Evolutionary conservation across 2,113 vertebrate genomes (phyloP).

Genomic region (Macrotus californicus): DNA sequence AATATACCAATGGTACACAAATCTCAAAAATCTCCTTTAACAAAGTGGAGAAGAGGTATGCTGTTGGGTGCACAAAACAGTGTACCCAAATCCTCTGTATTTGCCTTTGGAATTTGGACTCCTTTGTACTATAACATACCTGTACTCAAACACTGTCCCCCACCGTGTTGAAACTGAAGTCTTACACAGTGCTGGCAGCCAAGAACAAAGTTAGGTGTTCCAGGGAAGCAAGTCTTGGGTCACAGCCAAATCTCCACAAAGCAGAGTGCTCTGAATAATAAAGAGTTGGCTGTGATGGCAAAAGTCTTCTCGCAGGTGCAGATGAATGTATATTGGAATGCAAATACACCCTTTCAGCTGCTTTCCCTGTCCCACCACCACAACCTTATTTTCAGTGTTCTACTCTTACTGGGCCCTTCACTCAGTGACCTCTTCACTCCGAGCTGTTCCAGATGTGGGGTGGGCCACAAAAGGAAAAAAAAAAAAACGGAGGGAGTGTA

Average conservation of each 20-base stretch:
- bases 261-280: constrained; percentile 17
- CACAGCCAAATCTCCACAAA: constrained; percentile 15
- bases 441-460: background rate
- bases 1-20: background rate
- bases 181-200: background rate
- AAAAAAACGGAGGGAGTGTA: background rate
- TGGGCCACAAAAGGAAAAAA: background rate
- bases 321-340: background rate
- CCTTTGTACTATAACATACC: background rate
- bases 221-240: background rate
- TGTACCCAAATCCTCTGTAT: background rate
- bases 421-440: background rate
- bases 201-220: constrained; percentile 48
- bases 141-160: background rate
- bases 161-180: background rate
- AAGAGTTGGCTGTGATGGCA: constrained; percentile 11
- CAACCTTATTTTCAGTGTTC: background rate
- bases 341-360: background rate
- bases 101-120: background rate
- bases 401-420: background rate
- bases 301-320: constrained; percentile 30
- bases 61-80: background rate
- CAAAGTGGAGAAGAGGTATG: background rate
- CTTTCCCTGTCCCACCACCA: background rate
- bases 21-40: background rate